Conservation (phyloP, 2,797 vertebrate genomes). For the Smutsia gigantea region DNA sequence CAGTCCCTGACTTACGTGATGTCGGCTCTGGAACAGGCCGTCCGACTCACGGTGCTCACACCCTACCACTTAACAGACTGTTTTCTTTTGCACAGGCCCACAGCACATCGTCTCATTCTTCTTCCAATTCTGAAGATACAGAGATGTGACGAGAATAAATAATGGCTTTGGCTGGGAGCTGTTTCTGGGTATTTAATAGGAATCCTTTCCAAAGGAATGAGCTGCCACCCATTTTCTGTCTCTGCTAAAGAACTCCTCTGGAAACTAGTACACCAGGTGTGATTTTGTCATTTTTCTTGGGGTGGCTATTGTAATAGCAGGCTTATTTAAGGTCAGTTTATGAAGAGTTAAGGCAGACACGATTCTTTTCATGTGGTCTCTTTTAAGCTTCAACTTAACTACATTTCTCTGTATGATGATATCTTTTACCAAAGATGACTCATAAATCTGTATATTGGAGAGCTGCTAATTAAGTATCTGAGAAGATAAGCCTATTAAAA, state of each 20-base stretch:
- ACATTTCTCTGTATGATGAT: neutral
- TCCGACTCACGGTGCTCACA: neutral
- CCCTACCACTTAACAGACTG: neutral
- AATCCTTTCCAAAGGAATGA: neutral
- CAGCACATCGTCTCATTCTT: constrained; percentile 80
- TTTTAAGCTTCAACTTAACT: neutral
- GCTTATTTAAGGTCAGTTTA: constrained; percentile 37
- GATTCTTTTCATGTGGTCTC: constrained; percentile 1
- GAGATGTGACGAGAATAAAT: constrained; percentile 75
- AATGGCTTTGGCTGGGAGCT: neutral
- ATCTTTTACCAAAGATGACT: constrained; percentile 39
- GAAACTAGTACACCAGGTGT: neutral
- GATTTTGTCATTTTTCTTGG: neutral
- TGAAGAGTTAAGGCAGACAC: neutral
- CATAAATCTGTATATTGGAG: neutral
- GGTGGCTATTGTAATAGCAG: neutral
- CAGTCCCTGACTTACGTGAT: neutral
- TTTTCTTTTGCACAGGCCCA: constrained; percentile 76
- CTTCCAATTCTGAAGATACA: constrained; percentile 84
- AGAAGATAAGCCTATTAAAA: neutral
- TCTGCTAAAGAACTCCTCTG: neutral
- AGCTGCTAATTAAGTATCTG: neutral
- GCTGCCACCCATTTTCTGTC: neutral
- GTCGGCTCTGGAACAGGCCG: neutral
- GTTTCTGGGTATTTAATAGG: constrained; percentile 3